These are phyloP conservation scores for Spizaetus ornatus DNA, from an alignment of 2,113 vertebrate genomes.

Conservation along the genomic window DNA sequence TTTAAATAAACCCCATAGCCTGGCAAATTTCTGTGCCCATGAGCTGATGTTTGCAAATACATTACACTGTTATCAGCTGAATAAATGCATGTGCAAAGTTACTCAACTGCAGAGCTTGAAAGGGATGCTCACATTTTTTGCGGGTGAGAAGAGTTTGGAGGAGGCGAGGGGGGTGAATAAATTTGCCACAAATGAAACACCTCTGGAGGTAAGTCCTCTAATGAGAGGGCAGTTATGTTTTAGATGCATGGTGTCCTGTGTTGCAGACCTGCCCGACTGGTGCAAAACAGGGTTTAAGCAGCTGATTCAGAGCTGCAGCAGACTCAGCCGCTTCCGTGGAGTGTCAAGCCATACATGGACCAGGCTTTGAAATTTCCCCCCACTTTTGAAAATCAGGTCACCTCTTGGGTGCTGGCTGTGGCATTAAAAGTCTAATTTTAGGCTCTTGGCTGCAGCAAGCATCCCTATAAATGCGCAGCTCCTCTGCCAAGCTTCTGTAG, in stretches of 20 bases:
- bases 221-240: neutral
- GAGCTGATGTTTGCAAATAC: neutral
- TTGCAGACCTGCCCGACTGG: neutral
- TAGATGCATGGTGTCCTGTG: fast-evolving
- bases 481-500: constrained; percentile 14
- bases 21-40: neutral
- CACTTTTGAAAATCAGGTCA: constrained; percentile 19
- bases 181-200: neutral
- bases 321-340: neutral
- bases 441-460: neutral
- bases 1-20: neutral
- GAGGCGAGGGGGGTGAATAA: neutral
- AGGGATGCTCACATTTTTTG: neutral
- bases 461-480: neutral
- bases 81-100: neutral
- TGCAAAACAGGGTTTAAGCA: neutral
- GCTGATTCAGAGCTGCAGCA: neutral
- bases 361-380: neutral
- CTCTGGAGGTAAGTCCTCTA: neutral
- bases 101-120: neutral
- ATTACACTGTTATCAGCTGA: neutral
- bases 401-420: neutral
- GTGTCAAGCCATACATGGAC: neutral
- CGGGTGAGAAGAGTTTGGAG: neutral
- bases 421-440: constrained; percentile 31